Evolutionary conservation across 1,140 invertebrate genomes (phyloP).

Genomic region (Drosophila arizonae): DNA sequence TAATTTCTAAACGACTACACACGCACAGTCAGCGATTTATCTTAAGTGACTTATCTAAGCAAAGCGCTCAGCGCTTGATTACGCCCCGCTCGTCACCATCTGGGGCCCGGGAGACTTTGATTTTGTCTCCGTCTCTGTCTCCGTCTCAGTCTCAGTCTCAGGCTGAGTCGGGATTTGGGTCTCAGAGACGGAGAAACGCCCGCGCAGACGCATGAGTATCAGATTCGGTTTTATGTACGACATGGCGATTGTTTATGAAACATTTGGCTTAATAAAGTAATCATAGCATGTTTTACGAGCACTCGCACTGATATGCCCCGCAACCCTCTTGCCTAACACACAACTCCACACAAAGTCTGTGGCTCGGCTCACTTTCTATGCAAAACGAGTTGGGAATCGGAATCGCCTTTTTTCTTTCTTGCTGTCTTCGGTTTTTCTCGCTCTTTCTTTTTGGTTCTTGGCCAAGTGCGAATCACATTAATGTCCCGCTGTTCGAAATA

Average conservation of each 20-base stretch:
- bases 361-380: constrained; percentile 63
- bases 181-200: constrained; percentile 43
- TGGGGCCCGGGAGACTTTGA: constrained; percentile 7
- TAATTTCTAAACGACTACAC: constrained; percentile 63
- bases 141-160: neutral
- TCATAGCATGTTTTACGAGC: constrained; percentile 79
- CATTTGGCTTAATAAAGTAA: constrained; percentile 80
- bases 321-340: neutral
- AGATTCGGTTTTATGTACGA: constrained; percentile 71
- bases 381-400: constrained; percentile 58
- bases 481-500: constrained; percentile 70
- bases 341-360: constrained; percentile 5
- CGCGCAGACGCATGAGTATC: constrained; percentile 60
- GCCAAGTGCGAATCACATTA: constrained; percentile 74
- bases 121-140: neutral
- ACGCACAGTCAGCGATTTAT: constrained; percentile 59
- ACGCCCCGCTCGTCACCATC: constrained; percentile 39
- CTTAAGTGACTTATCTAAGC: constrained; percentile 72
- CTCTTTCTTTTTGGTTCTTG: constrained; percentile 21
- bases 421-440: constrained; percentile 6
- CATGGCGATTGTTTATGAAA: constrained; percentile 79
- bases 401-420: constrained; percentile 17
- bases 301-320: constrained; percentile 32
- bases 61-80: constrained; percentile 69
- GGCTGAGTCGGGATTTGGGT: constrained; percentile 24